phyloP scores from a whole-genome alignment of 2,113 vertebrate genomes.

The Danionella cerebrum region DNA sequence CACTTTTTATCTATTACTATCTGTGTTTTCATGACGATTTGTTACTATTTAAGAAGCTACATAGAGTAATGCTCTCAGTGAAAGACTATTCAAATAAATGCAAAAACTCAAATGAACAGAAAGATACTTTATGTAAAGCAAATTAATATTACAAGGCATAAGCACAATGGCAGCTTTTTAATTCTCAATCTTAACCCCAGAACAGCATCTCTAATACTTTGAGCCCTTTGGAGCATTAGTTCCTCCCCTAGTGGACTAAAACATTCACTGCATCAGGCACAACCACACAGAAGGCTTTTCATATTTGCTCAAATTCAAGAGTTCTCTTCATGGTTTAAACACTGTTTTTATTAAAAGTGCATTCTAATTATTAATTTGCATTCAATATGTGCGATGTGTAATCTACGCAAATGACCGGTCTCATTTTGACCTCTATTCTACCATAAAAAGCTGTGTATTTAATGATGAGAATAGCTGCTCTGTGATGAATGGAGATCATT shows the following conservation, averaged over 20 bases:
- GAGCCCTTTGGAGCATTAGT: background rate
- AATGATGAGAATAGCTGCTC: background rate
- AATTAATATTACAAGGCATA: no score
- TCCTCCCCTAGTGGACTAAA: constrained; percentile 13
- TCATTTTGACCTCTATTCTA: background rate
- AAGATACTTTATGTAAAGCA: no score
- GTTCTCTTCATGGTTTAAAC: background rate
- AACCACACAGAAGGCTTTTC: background rate
- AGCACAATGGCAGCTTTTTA: no score
- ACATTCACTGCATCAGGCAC: constrained; percentile 3
- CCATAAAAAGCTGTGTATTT: background rate
- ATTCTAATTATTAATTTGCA: no score
- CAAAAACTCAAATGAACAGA: no score
- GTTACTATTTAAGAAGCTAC: no score
- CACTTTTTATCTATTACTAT: no score
- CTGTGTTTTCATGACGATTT: no score
- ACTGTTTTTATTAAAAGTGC: background rate
- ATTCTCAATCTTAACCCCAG: background rate
- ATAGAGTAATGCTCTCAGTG: no score
- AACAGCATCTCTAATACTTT: background rate
- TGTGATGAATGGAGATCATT: constrained; percentile 7
- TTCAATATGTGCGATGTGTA: background rate
- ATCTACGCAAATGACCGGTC: background rate
- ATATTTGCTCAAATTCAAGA: background rate
- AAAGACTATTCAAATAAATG: no score